phyloP scores from a whole-genome alignment of 2,113 vertebrate genomes.

The Festucalex cinctus region DNA sequence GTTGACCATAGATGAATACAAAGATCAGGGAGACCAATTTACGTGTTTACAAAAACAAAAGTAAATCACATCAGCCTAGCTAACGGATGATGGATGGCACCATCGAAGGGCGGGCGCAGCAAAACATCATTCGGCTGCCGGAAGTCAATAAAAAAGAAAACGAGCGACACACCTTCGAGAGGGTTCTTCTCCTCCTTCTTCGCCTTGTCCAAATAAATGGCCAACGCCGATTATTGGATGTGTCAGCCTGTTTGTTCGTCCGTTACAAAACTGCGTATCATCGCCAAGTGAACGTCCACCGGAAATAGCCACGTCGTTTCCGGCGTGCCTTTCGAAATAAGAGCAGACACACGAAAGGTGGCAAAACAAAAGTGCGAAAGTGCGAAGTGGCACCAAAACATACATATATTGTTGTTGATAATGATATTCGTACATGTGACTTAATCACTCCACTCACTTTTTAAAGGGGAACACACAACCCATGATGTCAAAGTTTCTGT shows the following conservation, averaged over 20 bases:
- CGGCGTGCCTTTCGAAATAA: background rate
- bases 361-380: no score
- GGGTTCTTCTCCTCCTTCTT: background rate
- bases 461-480: no score
- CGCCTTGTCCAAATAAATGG: background rate
- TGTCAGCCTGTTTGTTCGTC: background rate
- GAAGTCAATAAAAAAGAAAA: background rate
- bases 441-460: no score
- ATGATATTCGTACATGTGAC: no score
- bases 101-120: background rate
- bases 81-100: background rate
- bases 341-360: no score
- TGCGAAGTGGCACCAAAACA: no score
- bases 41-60: no score
- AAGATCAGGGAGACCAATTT: no score
- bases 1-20: no score
- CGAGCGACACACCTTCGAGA: background rate
- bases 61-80: no score
- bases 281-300: background rate
- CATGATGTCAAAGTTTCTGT: no score
- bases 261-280: constrained; percentile 29
- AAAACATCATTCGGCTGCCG: background rate
- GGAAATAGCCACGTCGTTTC: background rate
- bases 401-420: no score
- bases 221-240: background rate